Conservation (phyloP, 2,113 vertebrate genomes). For the Colinus virginianus region DNA sequence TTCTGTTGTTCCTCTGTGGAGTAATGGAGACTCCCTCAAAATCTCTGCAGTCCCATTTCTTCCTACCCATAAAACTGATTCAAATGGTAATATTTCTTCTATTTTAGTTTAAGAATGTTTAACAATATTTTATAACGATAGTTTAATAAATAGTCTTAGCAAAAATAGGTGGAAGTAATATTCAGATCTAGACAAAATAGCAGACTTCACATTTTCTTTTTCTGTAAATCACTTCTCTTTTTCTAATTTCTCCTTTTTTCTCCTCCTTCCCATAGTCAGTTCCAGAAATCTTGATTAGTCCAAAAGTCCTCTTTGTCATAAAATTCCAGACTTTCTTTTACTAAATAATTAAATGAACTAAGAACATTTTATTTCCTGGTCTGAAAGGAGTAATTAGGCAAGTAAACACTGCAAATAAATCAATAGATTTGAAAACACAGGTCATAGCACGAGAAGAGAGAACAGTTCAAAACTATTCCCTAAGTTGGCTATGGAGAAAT, state of each 20-base stretch:
- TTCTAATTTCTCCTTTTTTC: background rate
- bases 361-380: background rate
- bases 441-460: background rate
- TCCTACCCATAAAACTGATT: background rate
- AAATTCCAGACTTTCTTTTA: background rate
- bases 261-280: background rate
- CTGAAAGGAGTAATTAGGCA: background rate
- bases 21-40: background rate
- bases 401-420: background rate
- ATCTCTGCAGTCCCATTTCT: background rate
- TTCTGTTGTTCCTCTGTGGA: background rate
- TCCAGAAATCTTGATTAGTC: background rate
- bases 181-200: background rate
- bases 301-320: background rate
- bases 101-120: background rate
- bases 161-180: background rate
- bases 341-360: background rate
- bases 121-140: too few species aligned
- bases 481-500: background rate
- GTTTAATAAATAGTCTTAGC: background rate
- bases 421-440: background rate
- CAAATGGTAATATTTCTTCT: background rate
- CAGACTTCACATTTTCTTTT: background rate
- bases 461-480: background rate
- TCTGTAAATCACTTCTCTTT: background rate